phyloP scores from a whole-genome alignment of 2,113 vertebrate species.

The Syrrhaptes paradoxus region DNA sequence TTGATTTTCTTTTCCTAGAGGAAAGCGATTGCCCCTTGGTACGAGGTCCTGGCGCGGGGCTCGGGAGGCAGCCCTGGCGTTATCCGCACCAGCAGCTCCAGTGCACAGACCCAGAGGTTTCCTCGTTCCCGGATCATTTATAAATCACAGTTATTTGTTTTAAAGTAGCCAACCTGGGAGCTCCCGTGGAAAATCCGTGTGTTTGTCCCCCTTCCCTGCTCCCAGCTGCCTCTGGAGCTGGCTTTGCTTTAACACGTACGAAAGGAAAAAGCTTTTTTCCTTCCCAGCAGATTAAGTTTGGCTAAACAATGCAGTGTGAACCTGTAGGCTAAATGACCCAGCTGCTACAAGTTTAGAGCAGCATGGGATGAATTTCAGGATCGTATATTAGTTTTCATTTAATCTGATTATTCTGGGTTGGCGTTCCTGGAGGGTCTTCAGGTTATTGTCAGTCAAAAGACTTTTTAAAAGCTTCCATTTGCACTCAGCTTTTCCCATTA shows the following conservation, averaged over 20 bases:
- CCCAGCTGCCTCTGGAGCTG: conserved; percentile 38
- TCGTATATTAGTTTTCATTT: conserved; percentile 65
- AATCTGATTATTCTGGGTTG: conserved; percentile 70
- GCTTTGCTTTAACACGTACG: conserved; percentile 35
- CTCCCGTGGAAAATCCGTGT: background rate
- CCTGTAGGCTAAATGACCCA: conserved; percentile 65
- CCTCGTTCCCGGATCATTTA: background rate
- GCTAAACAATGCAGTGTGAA: conserved; percentile 67
- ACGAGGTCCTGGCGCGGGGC: background rate
- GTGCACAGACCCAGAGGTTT: background rate
- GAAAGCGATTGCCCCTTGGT: background rate
- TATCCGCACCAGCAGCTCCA: background rate
- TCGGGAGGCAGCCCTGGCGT: rapidly evolving
- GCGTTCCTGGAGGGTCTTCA: conserved; percentile 68
- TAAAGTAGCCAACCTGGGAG: background rate
- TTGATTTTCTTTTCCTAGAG: background rate
- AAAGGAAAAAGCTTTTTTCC: conserved; percentile 1
- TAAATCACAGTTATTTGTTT: background rate
- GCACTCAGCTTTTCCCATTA: conserved; percentile 43
- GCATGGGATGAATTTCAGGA: conserved; percentile 66
- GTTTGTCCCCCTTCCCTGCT: background rate
- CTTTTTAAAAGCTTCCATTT: conserved; percentile 64
- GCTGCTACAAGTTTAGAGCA: conserved; percentile 64
- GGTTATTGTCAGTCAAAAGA: conserved; percentile 69
- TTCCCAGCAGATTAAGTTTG: conserved; percentile 54